A percentile compares a stretch with the other conserved stretches of the same genome.
These are phyloP conservation scores for Pipistrellus pygmaeus DNA, from an alignment of 2,797 vertebrate species.

Conservation along the genomic window DNA sequence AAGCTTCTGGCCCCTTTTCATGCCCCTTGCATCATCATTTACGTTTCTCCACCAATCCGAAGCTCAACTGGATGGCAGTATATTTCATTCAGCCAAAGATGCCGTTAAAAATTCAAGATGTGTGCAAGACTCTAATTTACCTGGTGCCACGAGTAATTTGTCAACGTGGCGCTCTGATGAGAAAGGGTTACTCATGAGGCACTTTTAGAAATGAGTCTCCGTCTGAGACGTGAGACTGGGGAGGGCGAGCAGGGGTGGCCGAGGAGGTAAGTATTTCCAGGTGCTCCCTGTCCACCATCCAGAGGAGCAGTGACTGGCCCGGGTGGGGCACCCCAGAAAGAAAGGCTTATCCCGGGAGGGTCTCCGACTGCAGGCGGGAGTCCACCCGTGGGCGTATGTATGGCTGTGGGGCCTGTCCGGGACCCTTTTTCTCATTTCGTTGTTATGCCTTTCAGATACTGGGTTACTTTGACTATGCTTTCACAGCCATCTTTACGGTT, in stretches of 20 bases:
- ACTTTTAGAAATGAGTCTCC: constrained; percentile 54
- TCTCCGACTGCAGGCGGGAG: not conserved
- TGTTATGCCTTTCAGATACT: constrained; percentile 98
- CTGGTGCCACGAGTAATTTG: not conserved
- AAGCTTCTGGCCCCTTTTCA: not conserved
- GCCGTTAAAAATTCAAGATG: constrained; percentile 13
- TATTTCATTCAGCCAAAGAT: not conserved
- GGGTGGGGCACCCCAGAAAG: too few relatives aligned
- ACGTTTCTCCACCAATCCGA: not conserved
- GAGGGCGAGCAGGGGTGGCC: not conserved
- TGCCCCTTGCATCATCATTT: not conserved
- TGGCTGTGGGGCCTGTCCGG: constrained; percentile 63
- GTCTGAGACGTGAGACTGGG: not conserved
- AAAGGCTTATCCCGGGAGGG: not conserved
- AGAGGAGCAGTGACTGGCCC: not conserved
- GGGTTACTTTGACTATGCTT: constrained; percentile 99
- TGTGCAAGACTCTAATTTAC: not conserved
- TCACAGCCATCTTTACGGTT: constrained; percentile 99
- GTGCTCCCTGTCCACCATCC: not conserved
- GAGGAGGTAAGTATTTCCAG: not conserved
- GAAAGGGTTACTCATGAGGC: not conserved
- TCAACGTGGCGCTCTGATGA: not conserved
- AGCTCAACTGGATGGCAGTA: not conserved
- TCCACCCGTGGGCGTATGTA: constrained; percentile 58
- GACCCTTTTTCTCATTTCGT: constrained; percentile 84